phyloP scores from a whole-genome alignment of 2,113 vertebrate genomes.

The Apodemus speciosus region DNA sequence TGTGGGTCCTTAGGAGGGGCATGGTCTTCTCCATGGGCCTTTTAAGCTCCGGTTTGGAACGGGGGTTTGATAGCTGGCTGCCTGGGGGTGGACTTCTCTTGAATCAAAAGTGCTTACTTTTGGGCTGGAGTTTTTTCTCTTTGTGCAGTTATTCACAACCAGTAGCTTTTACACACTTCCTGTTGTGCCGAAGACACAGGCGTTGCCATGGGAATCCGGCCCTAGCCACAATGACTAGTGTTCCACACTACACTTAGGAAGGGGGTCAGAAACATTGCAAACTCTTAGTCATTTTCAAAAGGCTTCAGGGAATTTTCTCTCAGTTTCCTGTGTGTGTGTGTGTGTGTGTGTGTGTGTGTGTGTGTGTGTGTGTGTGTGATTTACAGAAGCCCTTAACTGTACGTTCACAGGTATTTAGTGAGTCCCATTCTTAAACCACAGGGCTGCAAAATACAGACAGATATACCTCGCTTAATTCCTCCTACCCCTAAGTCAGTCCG shows the following conservation, averaged over 20 bases:
- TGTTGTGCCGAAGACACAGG: not conserved
- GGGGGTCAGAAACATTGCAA: not conserved
- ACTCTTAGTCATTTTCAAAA: not conserved
- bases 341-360: too few species aligned
- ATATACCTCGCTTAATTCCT: not conserved
- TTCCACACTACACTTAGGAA: not conserved
- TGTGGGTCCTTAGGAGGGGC: not conserved
- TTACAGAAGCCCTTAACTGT: not conserved
- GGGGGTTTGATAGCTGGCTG: constrained; percentile 1
- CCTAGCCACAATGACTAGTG: not conserved
- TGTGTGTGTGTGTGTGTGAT: not conserved
- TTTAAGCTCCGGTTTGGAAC: constrained; percentile 31
- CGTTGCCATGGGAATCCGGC: not conserved
- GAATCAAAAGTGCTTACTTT: constrained; percentile 55
- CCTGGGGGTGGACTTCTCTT: not conserved
- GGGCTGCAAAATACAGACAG: not conserved
- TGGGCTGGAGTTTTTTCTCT: not conserved
- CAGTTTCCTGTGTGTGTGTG: not conserved
- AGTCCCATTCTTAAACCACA: not conserved
- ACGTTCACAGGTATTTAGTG: not conserved
- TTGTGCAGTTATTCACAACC: constrained; percentile 14
- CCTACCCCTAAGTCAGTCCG: not conserved
- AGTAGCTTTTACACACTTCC: constrained; percentile 8
- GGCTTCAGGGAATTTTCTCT: not conserved
- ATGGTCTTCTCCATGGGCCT: not conserved